Conservation (phyloP, 2,888 invertebrate species). For the Sesia apiformis region DNA sequence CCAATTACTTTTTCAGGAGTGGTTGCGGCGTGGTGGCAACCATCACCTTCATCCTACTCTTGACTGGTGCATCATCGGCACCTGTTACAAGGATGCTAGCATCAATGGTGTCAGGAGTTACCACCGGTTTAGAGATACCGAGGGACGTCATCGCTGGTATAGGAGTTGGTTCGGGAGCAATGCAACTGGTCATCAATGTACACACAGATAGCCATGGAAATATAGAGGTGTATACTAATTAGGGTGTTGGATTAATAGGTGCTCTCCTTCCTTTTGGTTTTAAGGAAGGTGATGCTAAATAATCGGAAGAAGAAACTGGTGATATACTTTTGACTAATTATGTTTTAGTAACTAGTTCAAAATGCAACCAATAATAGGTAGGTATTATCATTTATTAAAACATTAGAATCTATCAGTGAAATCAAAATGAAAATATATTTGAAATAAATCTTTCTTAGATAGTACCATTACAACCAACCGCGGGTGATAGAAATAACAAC, state of each 20-base stretch:
- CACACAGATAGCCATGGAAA: constrained; percentile 60
- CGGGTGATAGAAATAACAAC: too few relatives aligned
- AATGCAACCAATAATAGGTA: too few relatives aligned
- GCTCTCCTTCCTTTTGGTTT: not conserved
- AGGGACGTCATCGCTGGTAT: constrained; percentile 41
- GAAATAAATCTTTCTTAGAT: too few relatives aligned
- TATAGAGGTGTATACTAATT: constrained; percentile 57
- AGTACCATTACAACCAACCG: too few relatives aligned
- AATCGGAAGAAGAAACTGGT: too few relatives aligned
- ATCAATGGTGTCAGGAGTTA: constrained; percentile 39
- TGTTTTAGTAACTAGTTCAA: too few relatives aligned
- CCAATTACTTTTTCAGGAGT: constrained; percentile 28
- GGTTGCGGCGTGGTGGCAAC: constrained; percentile 24
- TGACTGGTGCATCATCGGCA: constrained; percentile 28
- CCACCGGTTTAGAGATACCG: constrained; percentile 57
- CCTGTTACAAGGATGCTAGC: constrained; percentile 28
- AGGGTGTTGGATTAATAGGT: not conserved
- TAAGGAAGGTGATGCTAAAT: not conserved
- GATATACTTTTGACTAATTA: too few relatives aligned
- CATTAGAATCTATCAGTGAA: too few relatives aligned
- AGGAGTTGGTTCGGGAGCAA: constrained; percentile 40
- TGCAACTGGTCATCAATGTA: constrained; percentile 58
- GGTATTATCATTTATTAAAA: too few relatives aligned
- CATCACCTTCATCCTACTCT: constrained; percentile 20
- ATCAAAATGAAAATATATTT: too few relatives aligned